A percentile compares a stretch with the other conserved stretches of the same genome.
phyloP scores from a whole-genome alignment of 2,888 invertebrate genomes.

The Meandrusa payeni region DNA sequence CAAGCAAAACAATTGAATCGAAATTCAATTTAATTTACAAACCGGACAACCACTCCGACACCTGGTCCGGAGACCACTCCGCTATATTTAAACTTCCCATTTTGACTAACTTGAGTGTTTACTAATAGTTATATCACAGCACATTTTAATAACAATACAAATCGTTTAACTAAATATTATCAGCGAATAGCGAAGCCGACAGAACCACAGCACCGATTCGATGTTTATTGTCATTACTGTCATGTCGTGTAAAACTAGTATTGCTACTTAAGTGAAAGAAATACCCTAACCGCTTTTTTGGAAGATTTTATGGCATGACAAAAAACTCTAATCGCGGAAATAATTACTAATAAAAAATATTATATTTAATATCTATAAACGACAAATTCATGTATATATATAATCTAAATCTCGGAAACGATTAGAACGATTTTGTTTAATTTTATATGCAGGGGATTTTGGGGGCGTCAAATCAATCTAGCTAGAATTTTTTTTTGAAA shows the following conservation, averaged over 20 bases:
- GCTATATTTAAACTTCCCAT: constrained; percentile 82
- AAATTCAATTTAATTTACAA: constrained; percentile 35
- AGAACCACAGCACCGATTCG: constrained; percentile 12
- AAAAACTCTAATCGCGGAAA: no score
- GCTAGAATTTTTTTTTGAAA: no score
- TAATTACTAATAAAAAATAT: no score
- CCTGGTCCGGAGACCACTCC: constrained; percentile 95
- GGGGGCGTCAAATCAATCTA: no score
- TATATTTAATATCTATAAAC: no score
- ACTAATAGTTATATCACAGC: constrained; percentile 20
- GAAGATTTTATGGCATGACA: no score
- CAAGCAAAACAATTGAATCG: constrained; percentile 28
- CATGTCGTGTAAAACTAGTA: constrained; percentile 1
- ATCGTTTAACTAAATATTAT: constrained; percentile 31
- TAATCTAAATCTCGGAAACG: no score
- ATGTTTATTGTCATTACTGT: constrained; percentile 22
- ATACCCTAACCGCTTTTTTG: no score
- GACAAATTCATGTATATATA: no score
- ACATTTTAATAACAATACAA: constrained; percentile 43
- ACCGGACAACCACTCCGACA: constrained; percentile 95
- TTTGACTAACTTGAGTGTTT: constrained; percentile 29
- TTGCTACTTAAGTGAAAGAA: no score
- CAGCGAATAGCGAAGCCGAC: constrained; percentile 18
- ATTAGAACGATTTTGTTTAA: no score
- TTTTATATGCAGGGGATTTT: no score